Base-by-base conservation (phyloP, 2,113 vertebrate species). In the Anguilla rostrata region DNA sequence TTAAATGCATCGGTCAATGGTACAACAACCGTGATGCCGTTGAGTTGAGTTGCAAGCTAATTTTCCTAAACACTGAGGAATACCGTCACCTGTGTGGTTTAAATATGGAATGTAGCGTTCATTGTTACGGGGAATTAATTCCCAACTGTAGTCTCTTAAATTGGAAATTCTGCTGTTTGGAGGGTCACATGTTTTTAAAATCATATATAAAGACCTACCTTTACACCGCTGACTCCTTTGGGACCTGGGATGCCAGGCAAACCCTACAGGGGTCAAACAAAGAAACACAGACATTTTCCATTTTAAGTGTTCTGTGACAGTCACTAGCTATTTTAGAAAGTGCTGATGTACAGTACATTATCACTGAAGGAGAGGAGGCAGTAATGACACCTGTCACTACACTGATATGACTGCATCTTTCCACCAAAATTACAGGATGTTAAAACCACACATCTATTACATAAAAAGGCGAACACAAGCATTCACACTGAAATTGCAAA, bases 191-290 rank as follows among this genome's bases (percentile, higher is more conserved):
- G 14, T 75, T 7, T 11, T 20, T 71, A 29, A n/a, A 5, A 5
- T 18, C 20, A 5, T 22, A 15, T 63, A 1, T 63, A 63, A 26
- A n/a, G 16, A 34, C 86, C 80, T 92, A 99, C 98, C 97, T 99
- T 98, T 87, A 93, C 89, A 83, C 98, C 98, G 29, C 94, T 83
- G 89, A 91, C 85, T 87, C 98, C 98, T 92, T 98, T 98, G 89
- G 95, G 93, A 87, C 98, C 98, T 84, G 96, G 94, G 89, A 92
- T 91, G 39, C 98, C 98, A 89, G 97, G 97, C 22, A 99, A 94
- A 87, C 98, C 98, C 98, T 99, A 83, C 90, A 94, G 93, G 82
- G 89, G 89, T 88, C 6, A 87, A 0, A 11, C 82, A 15, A 83
- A 83, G 43, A n/a, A 39, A 80, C 16, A 49, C 39, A 11, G 12